phyloP scores from a whole-genome alignment of 2,888 invertebrate genomes.

The Abrostola tripartita region DNA sequence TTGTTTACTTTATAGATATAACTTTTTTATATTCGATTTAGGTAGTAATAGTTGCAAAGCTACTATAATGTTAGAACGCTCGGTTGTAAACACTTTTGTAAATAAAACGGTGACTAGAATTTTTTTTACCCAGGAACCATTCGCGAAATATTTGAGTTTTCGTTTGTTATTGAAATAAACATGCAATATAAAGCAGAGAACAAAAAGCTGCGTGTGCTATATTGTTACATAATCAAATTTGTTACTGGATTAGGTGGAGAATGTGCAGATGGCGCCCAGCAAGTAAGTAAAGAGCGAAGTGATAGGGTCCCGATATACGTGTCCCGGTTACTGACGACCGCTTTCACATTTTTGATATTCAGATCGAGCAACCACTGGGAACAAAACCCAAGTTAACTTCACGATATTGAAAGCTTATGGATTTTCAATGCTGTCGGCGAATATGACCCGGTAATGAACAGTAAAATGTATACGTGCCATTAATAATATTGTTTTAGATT shows the following conservation, averaged over 20 bases:
- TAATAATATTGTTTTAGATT: constrained; percentile 28
- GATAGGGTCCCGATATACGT: constrained; percentile 88
- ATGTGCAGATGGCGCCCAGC: constrained; percentile 86
- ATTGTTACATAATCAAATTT: constrained; percentile 85
- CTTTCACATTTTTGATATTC: constrained; percentile 88
- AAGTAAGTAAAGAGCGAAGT: constrained; percentile 87
- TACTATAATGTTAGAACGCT: constrained; percentile 27
- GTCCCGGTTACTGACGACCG: constrained; percentile 85
- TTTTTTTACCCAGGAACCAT: constrained; percentile 24
- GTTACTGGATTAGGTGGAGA: constrained; percentile 84
- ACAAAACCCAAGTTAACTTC: constrained; percentile 86
- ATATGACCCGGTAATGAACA: constrained; percentile 77
- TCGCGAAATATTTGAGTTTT: constrained; percentile 34
- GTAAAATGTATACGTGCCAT: constrained; percentile 59
- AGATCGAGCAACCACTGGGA: constrained; percentile 85
- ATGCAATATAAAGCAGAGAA: constrained; percentile 50
- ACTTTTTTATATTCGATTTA: constrained; percentile 15
- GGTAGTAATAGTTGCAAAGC: constrained; percentile 18
- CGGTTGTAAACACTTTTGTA: constrained; percentile 26
- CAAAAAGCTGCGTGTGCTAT: constrained; percentile 66
- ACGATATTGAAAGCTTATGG: constrained; percentile 88
- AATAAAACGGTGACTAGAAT: constrained; percentile 37
- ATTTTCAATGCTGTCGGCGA: constrained; percentile 83
- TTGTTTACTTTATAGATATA: constrained; percentile 6
- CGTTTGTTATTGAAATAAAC: constrained; percentile 53